These are phyloP conservation scores for Ceratina australensis DNA, from an alignment of 1,140 invertebrate genomes.

Conservation along the genomic window DNA sequence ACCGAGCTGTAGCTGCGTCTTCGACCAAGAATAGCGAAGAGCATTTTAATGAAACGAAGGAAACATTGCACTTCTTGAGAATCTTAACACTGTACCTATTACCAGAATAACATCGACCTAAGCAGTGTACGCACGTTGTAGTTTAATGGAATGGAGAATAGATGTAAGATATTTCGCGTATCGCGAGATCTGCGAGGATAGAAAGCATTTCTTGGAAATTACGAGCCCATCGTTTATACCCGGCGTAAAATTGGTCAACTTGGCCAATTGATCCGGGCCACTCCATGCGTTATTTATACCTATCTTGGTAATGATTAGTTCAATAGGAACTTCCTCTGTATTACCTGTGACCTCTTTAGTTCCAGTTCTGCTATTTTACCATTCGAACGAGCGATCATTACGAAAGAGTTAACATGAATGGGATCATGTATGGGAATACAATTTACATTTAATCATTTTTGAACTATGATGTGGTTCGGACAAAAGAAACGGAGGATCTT, in stretches of 20 bases:
- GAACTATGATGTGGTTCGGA: neutral
- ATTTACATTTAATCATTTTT: neutral
- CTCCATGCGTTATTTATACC: slow-evolving; percentile 60
- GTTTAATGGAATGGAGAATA: no score
- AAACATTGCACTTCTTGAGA: neutral
- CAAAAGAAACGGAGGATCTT: neutral
- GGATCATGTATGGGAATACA: slow-evolving; percentile 15
- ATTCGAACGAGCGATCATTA: slow-evolving; percentile 48
- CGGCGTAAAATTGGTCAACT: slow-evolving; percentile 46
- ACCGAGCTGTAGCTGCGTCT: neutral
- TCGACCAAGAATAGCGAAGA: neutral
- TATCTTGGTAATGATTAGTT: slow-evolving; percentile 66
- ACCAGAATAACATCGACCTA: no score
- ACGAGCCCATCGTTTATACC: slow-evolving; percentile 2
- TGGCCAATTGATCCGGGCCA: slow-evolving; percentile 55
- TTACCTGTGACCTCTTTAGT: slow-evolving; percentile 66
- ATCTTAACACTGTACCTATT: no score
- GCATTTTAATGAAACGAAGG: neutral
- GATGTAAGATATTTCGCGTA: neutral
- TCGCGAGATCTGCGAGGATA: neutral
- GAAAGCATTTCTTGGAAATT: slow-evolving; percentile 44
- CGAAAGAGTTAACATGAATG: slow-evolving; percentile 24
- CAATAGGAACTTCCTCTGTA: slow-evolving; percentile 64
- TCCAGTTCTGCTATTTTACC: slow-evolving; percentile 51
- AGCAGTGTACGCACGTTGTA: no score